Evolutionary conservation across 2,113 vertebrate species (phyloP).

Genomic region (Ciconia boyciana): DNA sequence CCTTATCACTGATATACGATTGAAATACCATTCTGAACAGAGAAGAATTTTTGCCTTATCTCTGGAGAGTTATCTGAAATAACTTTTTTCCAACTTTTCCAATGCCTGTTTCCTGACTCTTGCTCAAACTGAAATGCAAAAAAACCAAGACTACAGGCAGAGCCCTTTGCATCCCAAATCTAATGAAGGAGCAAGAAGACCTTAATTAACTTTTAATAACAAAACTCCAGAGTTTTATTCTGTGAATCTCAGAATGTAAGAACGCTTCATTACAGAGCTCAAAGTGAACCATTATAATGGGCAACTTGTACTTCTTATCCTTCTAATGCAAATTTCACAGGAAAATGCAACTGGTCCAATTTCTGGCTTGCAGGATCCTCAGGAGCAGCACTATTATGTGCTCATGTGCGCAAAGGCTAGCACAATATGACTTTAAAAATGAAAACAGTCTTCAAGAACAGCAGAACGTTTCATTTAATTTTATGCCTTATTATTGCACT

Average conservation of each 20-base stretch:
- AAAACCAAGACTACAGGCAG: not conserved
- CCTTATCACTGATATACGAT: not conserved
- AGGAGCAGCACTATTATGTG: not conserved
- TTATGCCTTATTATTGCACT: not conserved
- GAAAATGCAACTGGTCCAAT: not conserved
- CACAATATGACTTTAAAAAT: not conserved
- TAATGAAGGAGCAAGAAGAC: not conserved
- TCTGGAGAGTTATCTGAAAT: not conserved
- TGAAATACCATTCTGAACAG: not conserved
- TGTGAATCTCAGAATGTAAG: not conserved
- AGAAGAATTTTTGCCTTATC: slow-evolving; percentile 25
- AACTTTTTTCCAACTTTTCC: not conserved
- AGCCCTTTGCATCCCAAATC: not conserved
- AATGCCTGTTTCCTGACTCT: not conserved
- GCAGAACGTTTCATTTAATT: not conserved
- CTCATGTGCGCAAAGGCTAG: not conserved
- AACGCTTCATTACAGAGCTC: not conserved
- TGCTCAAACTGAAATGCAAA: not conserved
- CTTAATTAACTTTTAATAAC: not conserved
- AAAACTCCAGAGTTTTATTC: not conserved
- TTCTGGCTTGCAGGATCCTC: not conserved
- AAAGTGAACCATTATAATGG: not conserved
- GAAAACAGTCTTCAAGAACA: not conserved
- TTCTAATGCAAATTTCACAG: not conserved
- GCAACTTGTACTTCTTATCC: not conserved